phyloP scores from a whole-genome alignment of 2,888 invertebrate genomes.

The Dascillus cervinus region DNA sequence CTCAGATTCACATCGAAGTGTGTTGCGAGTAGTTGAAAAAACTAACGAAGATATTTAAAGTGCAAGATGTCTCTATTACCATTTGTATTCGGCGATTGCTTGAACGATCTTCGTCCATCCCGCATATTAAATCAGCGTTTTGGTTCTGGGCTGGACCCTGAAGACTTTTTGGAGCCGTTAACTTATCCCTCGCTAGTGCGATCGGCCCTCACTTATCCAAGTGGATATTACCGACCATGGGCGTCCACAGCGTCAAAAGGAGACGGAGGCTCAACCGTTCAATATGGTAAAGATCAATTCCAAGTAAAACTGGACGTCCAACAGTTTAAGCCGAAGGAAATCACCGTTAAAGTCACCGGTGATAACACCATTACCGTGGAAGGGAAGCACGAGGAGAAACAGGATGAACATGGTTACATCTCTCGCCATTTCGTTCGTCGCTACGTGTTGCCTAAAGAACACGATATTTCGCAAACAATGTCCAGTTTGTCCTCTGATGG shows the following conservation, averaged over 20 bases:
- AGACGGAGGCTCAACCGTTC: constrained; percentile 48
- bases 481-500: constrained; percentile 72
- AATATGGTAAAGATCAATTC: constrained; percentile 56
- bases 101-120: constrained; percentile 34
- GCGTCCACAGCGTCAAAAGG: constrained; percentile 44
- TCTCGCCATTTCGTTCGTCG: constrained; percentile 67
- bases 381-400: constrained; percentile 68
- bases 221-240: constrained; percentile 42
- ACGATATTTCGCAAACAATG: constrained; percentile 60
- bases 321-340: constrained; percentile 67
- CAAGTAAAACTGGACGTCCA: constrained; percentile 66
- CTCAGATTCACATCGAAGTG: too few relatives aligned
- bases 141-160: constrained; percentile 45
- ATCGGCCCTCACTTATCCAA: background rate
- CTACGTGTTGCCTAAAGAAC: constrained; percentile 64
- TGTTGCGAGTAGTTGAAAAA: too few relatives aligned
- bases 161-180: constrained; percentile 40
- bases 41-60: too few relatives aligned
- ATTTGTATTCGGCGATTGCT: constrained; percentile 47
- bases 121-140: constrained; percentile 49
- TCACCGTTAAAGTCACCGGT: constrained; percentile 64
- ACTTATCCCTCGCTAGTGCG: constrained; percentile 6
- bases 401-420: constrained; percentile 65
- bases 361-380: constrained; percentile 58
- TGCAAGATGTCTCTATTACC: constrained; percentile 47